Percentiles rank a stretch among this genome's conserved stretches.
Evolutionary conservation across 2,888 invertebrate species (phyloP).

Genomic region (Parnassius orleans): DNA sequence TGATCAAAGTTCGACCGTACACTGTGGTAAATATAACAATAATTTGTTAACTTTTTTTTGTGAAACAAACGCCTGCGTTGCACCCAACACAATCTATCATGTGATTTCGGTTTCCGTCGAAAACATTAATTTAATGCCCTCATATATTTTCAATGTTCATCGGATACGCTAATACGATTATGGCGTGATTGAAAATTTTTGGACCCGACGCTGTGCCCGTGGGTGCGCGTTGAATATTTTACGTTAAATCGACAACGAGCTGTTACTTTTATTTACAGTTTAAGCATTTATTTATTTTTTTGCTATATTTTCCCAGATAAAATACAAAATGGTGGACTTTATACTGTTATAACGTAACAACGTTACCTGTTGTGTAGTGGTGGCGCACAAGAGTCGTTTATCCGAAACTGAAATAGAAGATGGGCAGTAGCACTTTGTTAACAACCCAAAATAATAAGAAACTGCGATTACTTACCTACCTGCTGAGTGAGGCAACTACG

Average conservation of each 20-base stretch:
- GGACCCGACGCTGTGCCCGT: neutral
- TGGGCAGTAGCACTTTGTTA: neutral
- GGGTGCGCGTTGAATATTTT: conserved; percentile 3
- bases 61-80: no score
- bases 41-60: no score
- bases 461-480: neutral
- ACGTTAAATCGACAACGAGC: conserved; percentile 8
- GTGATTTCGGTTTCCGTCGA: conserved; percentile 11
- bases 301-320: no score
- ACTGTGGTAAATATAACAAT: no score
- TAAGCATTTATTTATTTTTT: neutral
- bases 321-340: no score
- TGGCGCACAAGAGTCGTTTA: neutral
- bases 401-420: neutral
- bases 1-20: no score
- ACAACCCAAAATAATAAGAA: neutral
- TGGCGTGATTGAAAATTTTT: conserved; percentile 21
- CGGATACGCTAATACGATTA: conserved; percentile 14
- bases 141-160: conserved; percentile 15
- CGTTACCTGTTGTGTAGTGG: neutral
- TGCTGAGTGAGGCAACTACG: neutral
- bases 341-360: no score
- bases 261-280: conserved; percentile 7
- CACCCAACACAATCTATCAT: neutral
- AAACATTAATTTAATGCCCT: conserved; percentile 15